Evolutionary conservation across 2,888 invertebrate genomes (phyloP), one percentile per base, ranked within the genome.

Genomic region (Lobophora halterata): DNA sequence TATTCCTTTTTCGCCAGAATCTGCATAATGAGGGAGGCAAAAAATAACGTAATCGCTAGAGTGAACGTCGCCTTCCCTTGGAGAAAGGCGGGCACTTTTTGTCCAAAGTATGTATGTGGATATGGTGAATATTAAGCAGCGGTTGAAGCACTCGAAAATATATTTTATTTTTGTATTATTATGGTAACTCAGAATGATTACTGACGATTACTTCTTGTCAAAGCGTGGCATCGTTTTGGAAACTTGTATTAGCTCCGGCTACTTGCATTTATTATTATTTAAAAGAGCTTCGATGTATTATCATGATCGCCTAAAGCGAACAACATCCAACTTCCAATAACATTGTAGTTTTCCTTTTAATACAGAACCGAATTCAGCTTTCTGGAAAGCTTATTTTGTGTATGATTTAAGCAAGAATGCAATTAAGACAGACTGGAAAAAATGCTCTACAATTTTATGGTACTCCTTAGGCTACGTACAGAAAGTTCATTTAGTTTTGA

Each of bases 1-100:
- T 83, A 82, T 86, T 85, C 83, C 79, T 86, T 87, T 86, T 86
- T 85, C 80, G 71, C 71, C 82, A 64, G 80, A 86, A 86, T 87
- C 82, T 86, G 79, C 86, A 87, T 87, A 86, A 87, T 86, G 79
- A 85, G 77, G 79, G 82, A 78, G 77, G 77, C 65, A 79, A 82
- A 82, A 64, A 78, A 75, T 59, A 64, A 61, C 71, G 79, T 83
- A 85, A 81, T 81, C 85, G 82, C 81, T 82, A 83, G 80, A 82
- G 68, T 79, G 79, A 65, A 55, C 76, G 77, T 76, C 79, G 77
- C 71, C 71, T 66, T 75, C 72, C 78, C 73, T 65, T 65, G 74
- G 79, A 75, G 80, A 82, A 82, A 83, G 77, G 76, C 73, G 61
- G 64, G 65, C 63, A 65, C 46, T 62, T 72, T 73, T 77, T 79